Percentiles rank a stretch among this genome's conserved stretches.
phyloP scores from a whole-genome alignment of 1,140 invertebrate species.

The Heterodera schachtii region DNA sequence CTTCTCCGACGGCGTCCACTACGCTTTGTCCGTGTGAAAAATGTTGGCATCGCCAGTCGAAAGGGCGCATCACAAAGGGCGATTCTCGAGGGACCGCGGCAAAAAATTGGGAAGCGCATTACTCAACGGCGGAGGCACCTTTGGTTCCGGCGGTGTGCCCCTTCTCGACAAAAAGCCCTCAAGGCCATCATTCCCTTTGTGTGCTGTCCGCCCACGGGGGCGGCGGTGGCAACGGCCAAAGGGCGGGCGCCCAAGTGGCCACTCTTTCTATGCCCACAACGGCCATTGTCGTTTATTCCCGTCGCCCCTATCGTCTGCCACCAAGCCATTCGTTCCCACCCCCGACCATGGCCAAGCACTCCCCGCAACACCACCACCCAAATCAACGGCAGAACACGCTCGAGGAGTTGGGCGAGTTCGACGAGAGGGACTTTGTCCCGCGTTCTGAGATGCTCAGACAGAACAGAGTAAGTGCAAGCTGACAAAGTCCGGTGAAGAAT shows the following conservation, averaged over 20 bases:
- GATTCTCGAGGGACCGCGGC: background rate
- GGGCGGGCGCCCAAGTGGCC: background rate
- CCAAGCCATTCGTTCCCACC: conserved; percentile 31
- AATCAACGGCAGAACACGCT: conserved; percentile 24
- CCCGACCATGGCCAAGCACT: conserved; percentile 22
- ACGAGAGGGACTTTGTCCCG: conserved; percentile 38
- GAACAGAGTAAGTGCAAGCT: conserved; percentile 9
- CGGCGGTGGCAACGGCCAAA: conserved; percentile 8
- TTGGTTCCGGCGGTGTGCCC: background rate
- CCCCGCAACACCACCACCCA: conserved; percentile 10
- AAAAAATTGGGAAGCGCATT: background rate
- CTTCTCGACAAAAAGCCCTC: background rate
- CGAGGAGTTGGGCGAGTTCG: conserved; percentile 36
- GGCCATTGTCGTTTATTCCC: background rate
- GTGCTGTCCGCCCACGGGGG: background rate
- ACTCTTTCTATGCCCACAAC: background rate
- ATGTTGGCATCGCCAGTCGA: background rate
- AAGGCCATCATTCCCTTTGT: too few relatives aligned
- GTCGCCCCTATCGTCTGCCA: conserved; percentile 11
- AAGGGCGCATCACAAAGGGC: background rate
- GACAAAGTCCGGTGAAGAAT: background rate
- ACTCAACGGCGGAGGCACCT: background rate
- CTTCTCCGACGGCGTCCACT: too few relatives aligned
- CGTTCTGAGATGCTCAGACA: conserved; percentile 13
- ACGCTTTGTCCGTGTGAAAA: too few relatives aligned